Conservation (phyloP, 2,888 invertebrate genomes). For the Phasia obesa region DNA sequence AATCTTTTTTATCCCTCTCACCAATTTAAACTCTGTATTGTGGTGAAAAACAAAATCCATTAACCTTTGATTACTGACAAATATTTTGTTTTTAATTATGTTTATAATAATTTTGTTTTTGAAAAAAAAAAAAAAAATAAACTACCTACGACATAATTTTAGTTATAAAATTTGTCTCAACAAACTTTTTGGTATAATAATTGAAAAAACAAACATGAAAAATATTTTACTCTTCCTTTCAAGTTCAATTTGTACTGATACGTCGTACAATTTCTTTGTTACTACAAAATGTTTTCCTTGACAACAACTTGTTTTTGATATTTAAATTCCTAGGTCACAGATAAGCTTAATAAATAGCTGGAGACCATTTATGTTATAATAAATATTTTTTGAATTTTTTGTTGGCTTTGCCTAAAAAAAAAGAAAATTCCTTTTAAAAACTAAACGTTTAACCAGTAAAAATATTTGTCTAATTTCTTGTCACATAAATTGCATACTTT, state of each 20-base stretch:
- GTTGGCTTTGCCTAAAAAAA: background rate
- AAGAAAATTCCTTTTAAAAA: slow-evolving; percentile 22
- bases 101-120: too few species aligned
- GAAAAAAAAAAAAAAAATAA: background rate
- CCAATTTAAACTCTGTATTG: too few species aligned
- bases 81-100: too few species aligned
- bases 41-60: too few species aligned
- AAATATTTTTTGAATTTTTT: slow-evolving; percentile 4
- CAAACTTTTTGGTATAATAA: background rate
- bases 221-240: slow-evolving; percentile 4
- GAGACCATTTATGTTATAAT: slow-evolving; percentile 9
- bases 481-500: slow-evolving; percentile 66
- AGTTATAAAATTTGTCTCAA: background rate
- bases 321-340: slow-evolving; percentile 7
- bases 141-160: slow-evolving; percentile 30
- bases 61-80: too few species aligned
- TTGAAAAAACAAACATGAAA: slow-evolving; percentile 1
- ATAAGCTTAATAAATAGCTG: slow-evolving; percentile 43
- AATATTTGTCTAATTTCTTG: slow-evolving; percentile 50
- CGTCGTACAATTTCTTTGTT: background rate
- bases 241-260: slow-evolving; percentile 23
- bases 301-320: slow-evolving; percentile 3
- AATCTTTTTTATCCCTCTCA: too few species aligned
- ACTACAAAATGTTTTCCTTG: slow-evolving; percentile 7
- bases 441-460: slow-evolving; percentile 26